phyloP scores from a whole-genome alignment of 2,888 invertebrate genomes.

The Prenolepis imparis region DNA sequence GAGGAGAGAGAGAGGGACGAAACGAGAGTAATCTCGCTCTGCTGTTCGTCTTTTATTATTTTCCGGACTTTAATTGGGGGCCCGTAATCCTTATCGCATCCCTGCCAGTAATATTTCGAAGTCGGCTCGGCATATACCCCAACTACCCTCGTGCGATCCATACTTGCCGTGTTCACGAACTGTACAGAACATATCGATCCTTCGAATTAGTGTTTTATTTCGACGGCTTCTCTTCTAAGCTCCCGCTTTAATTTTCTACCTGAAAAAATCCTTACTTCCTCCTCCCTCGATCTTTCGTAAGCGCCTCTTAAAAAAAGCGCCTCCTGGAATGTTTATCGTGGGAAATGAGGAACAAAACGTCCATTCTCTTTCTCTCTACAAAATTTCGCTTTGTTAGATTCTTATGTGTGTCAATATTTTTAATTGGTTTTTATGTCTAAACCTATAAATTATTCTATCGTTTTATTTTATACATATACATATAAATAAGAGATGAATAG shows the following conservation, averaged over 20 bases:
- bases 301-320: slow-evolving; percentile 46
- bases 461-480: too few relatives aligned
- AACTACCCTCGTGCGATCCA: slow-evolving; percentile 46
- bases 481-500: too few relatives aligned
- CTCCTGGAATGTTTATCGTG: slow-evolving; percentile 36
- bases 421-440: neutral
- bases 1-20: slow-evolving; percentile 7
- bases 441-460: neutral
- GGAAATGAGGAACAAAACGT: slow-evolving; percentile 19
- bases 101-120: slow-evolving; percentile 72
- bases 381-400: neutral
- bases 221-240: slow-evolving; percentile 75
- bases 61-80: slow-evolving; percentile 70
- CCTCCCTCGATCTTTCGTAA: slow-evolving; percentile 55
- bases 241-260: slow-evolving; percentile 82
- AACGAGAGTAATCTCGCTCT: slow-evolving; percentile 57
- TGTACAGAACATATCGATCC: slow-evolving; percentile 79
- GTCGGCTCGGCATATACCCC: slow-evolving; percentile 58
- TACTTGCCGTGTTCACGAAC: slow-evolving; percentile 66
- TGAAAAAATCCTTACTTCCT: slow-evolving; percentile 78
- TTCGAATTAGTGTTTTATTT: slow-evolving; percentile 81
- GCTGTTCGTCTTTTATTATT: slow-evolving; percentile 67
- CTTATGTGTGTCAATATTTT: neutral
- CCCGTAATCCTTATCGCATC: slow-evolving; percentile 74
- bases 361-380: neutral